Evolutionary conservation across 2,113 vertebrate genomes (phyloP).

Genomic region (Toxotes chatareus): DNA sequence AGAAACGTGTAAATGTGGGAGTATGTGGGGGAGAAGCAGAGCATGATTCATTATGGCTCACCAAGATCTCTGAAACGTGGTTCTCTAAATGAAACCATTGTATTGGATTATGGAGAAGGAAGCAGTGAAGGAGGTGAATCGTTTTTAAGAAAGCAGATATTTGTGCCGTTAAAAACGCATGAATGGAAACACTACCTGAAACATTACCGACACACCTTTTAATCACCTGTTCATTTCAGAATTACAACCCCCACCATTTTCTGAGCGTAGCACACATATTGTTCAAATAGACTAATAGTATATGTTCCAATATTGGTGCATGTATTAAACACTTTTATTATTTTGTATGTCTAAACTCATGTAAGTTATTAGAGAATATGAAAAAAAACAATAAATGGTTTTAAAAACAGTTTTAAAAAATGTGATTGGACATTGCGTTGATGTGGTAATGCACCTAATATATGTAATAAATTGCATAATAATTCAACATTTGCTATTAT

Average conservation of each 20-base stretch:
- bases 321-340: too few species aligned
- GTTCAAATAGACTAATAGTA: not conserved
- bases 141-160: not conserved
- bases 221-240: too few species aligned
- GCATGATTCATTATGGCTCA: slow-evolving; percentile 56
- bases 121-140: not conserved
- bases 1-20: slow-evolving; percentile 36
- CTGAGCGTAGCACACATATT: not conserved
- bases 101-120: slow-evolving; percentile 3
- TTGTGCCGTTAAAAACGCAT: not conserved
- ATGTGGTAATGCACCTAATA: too few species aligned
- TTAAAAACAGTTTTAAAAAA: too few species aligned
- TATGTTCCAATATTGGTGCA: not conserved
- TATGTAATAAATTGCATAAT: too few species aligned
- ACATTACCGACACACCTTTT: not conserved
- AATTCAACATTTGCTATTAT: too few species aligned
- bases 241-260: too few species aligned
- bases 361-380: too few species aligned
- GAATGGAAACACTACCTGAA: not conserved
- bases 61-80: slow-evolving; percentile 32
- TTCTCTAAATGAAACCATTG: slow-evolving; percentile 24
- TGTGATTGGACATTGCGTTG: too few species aligned
- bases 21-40: slow-evolving; percentile 37
- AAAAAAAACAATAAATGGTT: too few species aligned
- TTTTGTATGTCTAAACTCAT: too few species aligned